Evolutionary conservation across 2,797 vertebrate species (phyloP).

Genomic region (Heterohyrax brucei): DNA sequence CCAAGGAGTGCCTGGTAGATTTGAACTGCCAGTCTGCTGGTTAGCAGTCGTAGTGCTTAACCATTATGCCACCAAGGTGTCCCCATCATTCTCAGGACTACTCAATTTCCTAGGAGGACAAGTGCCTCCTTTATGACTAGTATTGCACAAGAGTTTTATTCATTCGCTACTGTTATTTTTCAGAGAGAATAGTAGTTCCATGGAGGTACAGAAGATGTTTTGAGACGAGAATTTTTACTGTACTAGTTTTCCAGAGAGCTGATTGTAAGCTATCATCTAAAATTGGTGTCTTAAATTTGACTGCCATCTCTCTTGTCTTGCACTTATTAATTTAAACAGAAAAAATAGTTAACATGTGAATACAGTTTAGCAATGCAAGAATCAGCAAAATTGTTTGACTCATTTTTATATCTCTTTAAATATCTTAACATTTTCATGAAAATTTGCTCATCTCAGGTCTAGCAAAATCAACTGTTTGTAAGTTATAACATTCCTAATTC

Average conservation of each 20-base stretch:
- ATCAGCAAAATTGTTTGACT: background rate
- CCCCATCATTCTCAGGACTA: background rate
- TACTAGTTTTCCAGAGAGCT: background rate
- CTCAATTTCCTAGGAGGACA: background rate
- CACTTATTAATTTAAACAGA: background rate
- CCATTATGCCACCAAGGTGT: too few relatives aligned
- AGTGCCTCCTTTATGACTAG: background rate
- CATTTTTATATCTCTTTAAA: background rate
- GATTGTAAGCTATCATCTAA: background rate
- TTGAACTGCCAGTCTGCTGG: too few relatives aligned
- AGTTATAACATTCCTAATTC: conserved; percentile 3
- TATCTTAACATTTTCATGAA: conserved; percentile 31
- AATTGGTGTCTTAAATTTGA: background rate
- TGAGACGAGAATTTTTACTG: background rate
- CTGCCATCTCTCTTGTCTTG: background rate
- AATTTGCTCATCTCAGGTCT: background rate
- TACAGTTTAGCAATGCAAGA: background rate
- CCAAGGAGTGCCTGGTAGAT: too few relatives aligned
- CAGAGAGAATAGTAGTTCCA: background rate
- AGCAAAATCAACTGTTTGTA: conserved; percentile 57
- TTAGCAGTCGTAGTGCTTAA: too few relatives aligned
- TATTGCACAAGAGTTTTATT: background rate
- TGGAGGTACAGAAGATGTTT: background rate
- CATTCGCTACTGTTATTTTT: background rate
- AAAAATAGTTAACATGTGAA: background rate